These are phyloP conservation scores for Gadopsis bispinosus DNA, from an alignment of 2,797 vertebrate species.

Conservation along the genomic window DNA sequence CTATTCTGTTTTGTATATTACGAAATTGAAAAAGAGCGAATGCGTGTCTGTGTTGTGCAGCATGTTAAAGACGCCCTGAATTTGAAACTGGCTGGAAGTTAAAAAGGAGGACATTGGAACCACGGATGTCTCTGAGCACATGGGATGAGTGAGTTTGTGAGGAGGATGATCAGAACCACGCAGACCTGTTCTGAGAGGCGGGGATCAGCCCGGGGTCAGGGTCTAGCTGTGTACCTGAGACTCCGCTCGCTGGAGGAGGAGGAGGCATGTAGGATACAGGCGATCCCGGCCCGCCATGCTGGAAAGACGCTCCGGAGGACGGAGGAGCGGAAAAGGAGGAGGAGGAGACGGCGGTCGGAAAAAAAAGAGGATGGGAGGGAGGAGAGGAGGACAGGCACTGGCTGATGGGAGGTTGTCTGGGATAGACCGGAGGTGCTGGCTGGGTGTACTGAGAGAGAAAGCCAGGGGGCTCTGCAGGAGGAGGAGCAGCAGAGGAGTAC, in stretches of 20 bases:
- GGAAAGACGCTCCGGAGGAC: constrained; percentile 89
- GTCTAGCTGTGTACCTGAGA: constrained; percentile 93
- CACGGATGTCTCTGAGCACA: too few relatives aligned
- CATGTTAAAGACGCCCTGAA: neutral
- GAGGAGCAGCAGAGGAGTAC: constrained; percentile 81
- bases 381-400: constrained; percentile 79
- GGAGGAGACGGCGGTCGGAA: constrained; percentile 74
- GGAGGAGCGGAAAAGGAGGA: constrained; percentile 77
- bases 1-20: neutral
- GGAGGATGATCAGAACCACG: constrained; percentile 57
- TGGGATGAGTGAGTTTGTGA: constrained; percentile 17
- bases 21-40: neutral
- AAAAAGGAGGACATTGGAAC: neutral
- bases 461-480: constrained; percentile 83
- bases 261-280: constrained; percentile 88
- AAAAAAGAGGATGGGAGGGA: constrained; percentile 73
- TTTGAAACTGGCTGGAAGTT: too few relatives aligned
- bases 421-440: constrained; percentile 76
- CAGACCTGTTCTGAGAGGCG: constrained; percentile 89
- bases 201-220: constrained; percentile 84
- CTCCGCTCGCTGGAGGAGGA: constrained; percentile 86
- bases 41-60: neutral
- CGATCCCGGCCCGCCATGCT: constrained; percentile 95
- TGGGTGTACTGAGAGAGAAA: constrained; percentile 85
- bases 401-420: constrained; percentile 72